phyloP scores from a whole-genome alignment of 1,140 invertebrate genomes.

The Diachasmimorpha longicaudata region DNA sequence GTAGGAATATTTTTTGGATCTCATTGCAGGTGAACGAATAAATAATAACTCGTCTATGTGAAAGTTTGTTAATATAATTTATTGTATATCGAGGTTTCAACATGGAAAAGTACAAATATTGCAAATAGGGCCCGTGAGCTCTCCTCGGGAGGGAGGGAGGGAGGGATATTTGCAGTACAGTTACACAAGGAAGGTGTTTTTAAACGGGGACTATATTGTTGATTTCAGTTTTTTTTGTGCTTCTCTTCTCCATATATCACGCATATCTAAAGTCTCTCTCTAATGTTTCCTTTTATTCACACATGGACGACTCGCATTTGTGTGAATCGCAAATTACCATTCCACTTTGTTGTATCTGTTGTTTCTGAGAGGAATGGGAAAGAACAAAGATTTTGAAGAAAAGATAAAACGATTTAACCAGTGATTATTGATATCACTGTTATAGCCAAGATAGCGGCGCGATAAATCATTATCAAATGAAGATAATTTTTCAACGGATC shows the following conservation, averaged over 20 bases:
- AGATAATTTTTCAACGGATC: conserved; percentile 25
- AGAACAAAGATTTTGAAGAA: conserved; percentile 14
- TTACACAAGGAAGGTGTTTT: conserved; percentile 27
- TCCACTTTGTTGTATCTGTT: not conserved
- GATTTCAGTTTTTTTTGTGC: not conserved
- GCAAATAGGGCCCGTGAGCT: conserved; percentile 63
- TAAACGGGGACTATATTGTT: not conserved
- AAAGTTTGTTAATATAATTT: conserved; percentile 66
- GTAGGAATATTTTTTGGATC: no score
- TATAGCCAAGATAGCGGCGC: conserved; percentile 4
- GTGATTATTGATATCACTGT: not conserved
- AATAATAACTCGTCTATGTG: conserved; percentile 23
- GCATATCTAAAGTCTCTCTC: not conserved
- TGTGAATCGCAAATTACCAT: conserved; percentile 19
- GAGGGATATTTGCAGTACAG: conserved; percentile 45
- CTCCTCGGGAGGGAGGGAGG: conserved; percentile 60
- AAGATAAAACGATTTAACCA: not conserved
- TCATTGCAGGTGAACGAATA: not conserved
- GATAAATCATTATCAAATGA: not conserved
- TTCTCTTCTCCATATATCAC: conserved; percentile 15
- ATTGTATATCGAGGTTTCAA: conserved; percentile 65
- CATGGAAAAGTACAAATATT: conserved; percentile 66
- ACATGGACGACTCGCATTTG: conserved; percentile 40
- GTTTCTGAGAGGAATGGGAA: not conserved
- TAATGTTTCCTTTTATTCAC: conserved; percentile 12